Base-by-base conservation (phyloP, 2,888 invertebrate species). In the Leucania comma region DNA sequence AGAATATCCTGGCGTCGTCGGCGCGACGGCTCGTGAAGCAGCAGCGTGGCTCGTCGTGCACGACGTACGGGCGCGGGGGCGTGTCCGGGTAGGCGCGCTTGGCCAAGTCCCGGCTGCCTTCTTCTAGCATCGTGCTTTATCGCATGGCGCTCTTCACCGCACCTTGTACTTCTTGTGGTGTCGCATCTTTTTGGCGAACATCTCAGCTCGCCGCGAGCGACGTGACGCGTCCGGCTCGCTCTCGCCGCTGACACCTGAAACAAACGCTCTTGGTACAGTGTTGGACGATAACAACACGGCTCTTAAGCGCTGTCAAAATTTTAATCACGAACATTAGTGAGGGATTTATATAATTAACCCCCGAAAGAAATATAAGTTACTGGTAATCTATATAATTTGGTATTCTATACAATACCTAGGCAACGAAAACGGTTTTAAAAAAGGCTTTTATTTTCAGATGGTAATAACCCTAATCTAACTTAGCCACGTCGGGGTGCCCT, bases 151-250 rank as follows among this genome's bases (percentile, higher is more conserved):
- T 17, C 72, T 86, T 92, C 89, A 92, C 82, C 92, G 93, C 81
- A 90, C 90, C 83, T 92, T 92, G 84, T 92, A 92, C 82, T 92
- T 92, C 78, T 92, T 92, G 86, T 92, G 90, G 72, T 90, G 91
- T 62, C 89, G 85, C 59, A 88, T 87, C 78, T 89, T 88, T 84
- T 86, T 91, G 81, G 84, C 80, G 75, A 88, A 89, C 91, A 92
- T 91, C 83, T 87, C 90, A 83, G 68, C 72, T 57, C 26, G 50
- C 26, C 32, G 64, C 35, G 42, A 42, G 61, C 38, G 48, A 59
- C 54, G 46, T 54, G 54, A 32, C 57, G 32, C 67, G 8, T n/a
- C 59, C 32, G 58, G 38, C 51, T 38, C 46, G 62, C 50, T 14
- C 12, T n/a, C 59, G 72, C 59, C 22, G 14, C 66, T n/a, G 32